Evolutionary conservation across 2,797 vertebrate genomes (phyloP), one percentile per base, ranked within the genome.

Genomic region (Notamacropus eugenii): DNA sequence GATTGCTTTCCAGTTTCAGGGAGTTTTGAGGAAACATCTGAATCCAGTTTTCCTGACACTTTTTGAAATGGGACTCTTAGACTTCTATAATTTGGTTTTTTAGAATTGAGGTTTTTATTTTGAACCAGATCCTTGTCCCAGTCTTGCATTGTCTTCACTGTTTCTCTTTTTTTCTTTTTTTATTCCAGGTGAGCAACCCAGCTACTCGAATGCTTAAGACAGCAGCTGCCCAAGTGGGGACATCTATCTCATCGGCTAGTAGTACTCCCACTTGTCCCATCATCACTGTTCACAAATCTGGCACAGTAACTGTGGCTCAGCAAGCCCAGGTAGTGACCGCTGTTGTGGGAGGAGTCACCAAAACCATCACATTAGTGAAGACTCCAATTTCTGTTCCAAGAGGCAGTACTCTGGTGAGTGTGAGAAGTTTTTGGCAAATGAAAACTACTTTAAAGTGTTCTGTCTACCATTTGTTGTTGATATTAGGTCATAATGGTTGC

Each of bases 241-340:
- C 99, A 5, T 99, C 99, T 0, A 98, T 99, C 13, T 99, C 98
- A 0, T 99, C 99, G 0, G 99, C 99, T 92, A 98, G 99, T 91
- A 99, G 98, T 96, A 99, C 99, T 0, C 98, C 98, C 92, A 99
- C 99, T 31, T 98, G 99, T 93, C 99, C 99, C 31, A 99, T 99
- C 98, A 99, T 99, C 98, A 99, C 99, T 0, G 99, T 99, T 96
- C 99, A 99, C 98, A 99, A 99, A 97, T 99, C 99, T 0, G 99
- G 99, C 87, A 99, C 99, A 0, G 99, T 99, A 97, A 99, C 99
- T 0, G 99, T 99, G 96, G 99, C 99, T 10, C 99, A 99, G 98
- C 99, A 99, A 98, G 99, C 99, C 54, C 99, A 99, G 98, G 99
- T 99, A 96, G 99, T 99, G 96, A 99, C 99, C 94, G 99, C 99